Evolutionary conservation across 2,888 invertebrate species (phyloP).

Genomic region (Standfussiana lucernea): DNA sequence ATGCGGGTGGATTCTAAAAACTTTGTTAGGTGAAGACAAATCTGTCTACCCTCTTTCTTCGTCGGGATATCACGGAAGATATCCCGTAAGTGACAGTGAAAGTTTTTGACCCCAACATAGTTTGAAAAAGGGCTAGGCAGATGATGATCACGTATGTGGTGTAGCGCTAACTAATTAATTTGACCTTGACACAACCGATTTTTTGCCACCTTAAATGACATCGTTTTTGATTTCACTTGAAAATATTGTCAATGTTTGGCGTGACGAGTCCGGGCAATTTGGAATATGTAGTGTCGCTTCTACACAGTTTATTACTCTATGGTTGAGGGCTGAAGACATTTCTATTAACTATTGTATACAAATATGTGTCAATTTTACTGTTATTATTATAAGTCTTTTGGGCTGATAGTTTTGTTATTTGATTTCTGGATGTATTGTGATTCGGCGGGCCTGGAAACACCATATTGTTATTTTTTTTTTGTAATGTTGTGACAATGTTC

Average conservation of each 20-base stretch:
- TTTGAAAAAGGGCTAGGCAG: too few relatives aligned
- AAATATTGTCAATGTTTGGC: not conserved
- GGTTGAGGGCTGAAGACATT: constrained; percentile 17
- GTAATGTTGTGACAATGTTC: constrained; percentile 9
- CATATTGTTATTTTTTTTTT: constrained; percentile 3
- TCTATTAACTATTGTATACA: constrained; percentile 50
- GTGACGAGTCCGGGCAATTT: not conserved
- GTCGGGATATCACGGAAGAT: too few relatives aligned
- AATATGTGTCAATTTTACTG: constrained; percentile 18
- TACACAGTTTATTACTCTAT: not conserved
- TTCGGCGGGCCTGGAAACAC: not conserved
- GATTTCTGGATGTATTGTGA: constrained; percentile 15
- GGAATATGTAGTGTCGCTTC: not conserved
- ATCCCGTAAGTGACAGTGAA: too few relatives aligned
- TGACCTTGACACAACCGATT: too few relatives aligned
- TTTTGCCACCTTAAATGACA: too few relatives aligned
- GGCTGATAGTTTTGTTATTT: constrained; percentile 22
- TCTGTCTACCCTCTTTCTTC: too few relatives aligned
- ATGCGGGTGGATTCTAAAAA: too few relatives aligned
- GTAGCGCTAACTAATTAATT: too few relatives aligned
- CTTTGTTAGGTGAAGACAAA: too few relatives aligned
- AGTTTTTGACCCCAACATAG: too few relatives aligned
- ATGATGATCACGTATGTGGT: too few relatives aligned
- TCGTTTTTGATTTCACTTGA: too few relatives aligned
- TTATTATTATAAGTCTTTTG: not conserved